Percentiles rank a stretch among this genome's conserved stretches.
These are phyloP conservation scores for Micromys minutus DNA, from an alignment of 2,113 vertebrate genomes.

Conservation along the genomic window DNA sequence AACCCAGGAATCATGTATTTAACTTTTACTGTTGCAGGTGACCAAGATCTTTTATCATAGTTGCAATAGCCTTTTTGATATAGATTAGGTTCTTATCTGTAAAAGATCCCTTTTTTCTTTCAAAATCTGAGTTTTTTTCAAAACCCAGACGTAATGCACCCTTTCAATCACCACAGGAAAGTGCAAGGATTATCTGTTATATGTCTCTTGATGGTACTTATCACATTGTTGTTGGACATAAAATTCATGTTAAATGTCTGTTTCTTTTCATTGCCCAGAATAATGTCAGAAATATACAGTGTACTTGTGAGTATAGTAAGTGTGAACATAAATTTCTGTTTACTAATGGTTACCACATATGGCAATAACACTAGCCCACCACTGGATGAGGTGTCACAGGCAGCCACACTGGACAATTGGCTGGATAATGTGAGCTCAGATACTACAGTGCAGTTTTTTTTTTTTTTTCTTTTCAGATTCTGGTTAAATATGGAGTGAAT, in stretches of 20 bases:
- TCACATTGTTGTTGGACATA: neutral
- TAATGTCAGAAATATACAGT: neutral
- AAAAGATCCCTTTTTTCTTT: neutral
- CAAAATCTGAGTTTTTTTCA: neutral
- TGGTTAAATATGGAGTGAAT: neutral
- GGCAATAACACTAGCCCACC: neutral
- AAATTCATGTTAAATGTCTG: constrained; percentile 1
- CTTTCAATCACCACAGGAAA: neutral
- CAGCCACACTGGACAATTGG: neutral
- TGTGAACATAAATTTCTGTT: neutral
- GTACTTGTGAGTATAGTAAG: neutral
- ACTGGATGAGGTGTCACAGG: neutral
- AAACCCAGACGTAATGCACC: neutral
- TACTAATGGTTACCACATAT: neutral
- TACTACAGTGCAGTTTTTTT: neutral
- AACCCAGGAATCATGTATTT: neutral
- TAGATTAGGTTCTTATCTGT: neutral
- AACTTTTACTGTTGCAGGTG: neutral
- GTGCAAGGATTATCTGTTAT: neutral
- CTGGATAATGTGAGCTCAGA: neutral
- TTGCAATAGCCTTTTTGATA: neutral
- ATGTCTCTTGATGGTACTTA: neutral
- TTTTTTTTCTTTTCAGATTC: neutral
- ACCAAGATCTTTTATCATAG: neutral
- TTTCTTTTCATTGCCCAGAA: neutral